Conservation (phyloP, 2,888 invertebrate species). For the Hetaerina titia region DNA sequence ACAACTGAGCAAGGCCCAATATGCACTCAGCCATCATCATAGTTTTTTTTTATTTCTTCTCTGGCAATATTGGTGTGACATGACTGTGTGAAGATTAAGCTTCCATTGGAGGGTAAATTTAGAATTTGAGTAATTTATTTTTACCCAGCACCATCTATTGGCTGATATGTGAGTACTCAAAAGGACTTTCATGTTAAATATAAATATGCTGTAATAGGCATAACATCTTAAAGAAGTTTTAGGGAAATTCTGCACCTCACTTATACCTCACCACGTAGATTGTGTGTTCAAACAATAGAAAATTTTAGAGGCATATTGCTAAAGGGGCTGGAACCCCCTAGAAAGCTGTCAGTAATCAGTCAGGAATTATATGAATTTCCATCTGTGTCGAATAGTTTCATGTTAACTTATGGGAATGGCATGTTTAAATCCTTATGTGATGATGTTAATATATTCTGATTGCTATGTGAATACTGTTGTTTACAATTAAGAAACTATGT, state of each 20-base stretch:
- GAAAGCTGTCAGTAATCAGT: background rate
- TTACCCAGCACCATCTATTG: background rate
- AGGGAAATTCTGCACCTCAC: background rate
- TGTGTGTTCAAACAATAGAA: background rate
- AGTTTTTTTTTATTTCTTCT: background rate
- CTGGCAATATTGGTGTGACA: background rate
- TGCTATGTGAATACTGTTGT: background rate
- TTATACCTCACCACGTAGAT: conserved; percentile 18
- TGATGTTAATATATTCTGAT: background rate
- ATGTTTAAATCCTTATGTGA: background rate
- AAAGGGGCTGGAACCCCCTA: conserved; percentile 29
- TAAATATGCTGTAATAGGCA: conserved; percentile 9
- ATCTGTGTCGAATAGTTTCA: background rate
- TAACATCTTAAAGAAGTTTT: background rate
- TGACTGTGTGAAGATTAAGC: background rate
- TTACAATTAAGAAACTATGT: background rate
- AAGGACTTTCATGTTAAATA: conserved; percentile 7
- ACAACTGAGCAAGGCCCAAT: conserved; percentile 54
- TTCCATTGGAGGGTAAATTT: conserved; percentile 23
- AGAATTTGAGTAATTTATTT: background rate
- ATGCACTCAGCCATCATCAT: conserved; percentile 56
- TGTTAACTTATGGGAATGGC: background rate
- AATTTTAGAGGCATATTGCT: background rate
- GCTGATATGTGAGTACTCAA: background rate
- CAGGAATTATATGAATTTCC: background rate